These are phyloP conservation scores for Pyrrhosoma nymphula DNA, from an alignment of 2,888 invertebrate genomes.

Conservation along the genomic window DNA sequence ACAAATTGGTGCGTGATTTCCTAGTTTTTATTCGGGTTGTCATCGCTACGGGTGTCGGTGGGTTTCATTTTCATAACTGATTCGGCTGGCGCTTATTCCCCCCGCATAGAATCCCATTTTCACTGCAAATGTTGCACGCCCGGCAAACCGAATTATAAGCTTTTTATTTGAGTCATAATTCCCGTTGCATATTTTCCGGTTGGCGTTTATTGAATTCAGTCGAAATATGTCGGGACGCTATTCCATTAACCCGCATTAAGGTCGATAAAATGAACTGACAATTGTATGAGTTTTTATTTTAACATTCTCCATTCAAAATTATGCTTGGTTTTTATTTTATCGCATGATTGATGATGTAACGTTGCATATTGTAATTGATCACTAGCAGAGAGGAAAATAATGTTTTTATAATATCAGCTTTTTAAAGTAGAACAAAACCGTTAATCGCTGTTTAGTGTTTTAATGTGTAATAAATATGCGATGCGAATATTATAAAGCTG, in stretches of 20 bases:
- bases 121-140: neutral
- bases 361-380: neutral
- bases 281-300: neutral
- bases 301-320: neutral
- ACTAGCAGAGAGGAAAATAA: neutral
- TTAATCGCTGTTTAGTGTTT: too few species aligned
- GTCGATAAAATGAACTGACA: neutral
- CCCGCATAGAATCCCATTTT: constrained; percentile 44
- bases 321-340: neutral
- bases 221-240: neutral
- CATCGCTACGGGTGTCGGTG: neutral
- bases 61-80: constrained; percentile 58
- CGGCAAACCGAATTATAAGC: neutral
- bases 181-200: neutral
- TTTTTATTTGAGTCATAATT: constrained; percentile 45
- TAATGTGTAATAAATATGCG: too few species aligned
- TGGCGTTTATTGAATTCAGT: constrained; percentile 26
- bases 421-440: too few species aligned
- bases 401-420: neutral
- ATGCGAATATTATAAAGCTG: too few species aligned
- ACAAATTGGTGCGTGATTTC: constrained; percentile 32
- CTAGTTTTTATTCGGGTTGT: neutral
- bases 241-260: constrained; percentile 12
- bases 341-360: neutral
- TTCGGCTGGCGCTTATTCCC: neutral